A percentile compares a stretch with the other conserved stretches of the same genome.
phyloP scores from a whole-genome alignment of 2,888 invertebrate genomes.

The Chrysomela aeneicollis region DNA sequence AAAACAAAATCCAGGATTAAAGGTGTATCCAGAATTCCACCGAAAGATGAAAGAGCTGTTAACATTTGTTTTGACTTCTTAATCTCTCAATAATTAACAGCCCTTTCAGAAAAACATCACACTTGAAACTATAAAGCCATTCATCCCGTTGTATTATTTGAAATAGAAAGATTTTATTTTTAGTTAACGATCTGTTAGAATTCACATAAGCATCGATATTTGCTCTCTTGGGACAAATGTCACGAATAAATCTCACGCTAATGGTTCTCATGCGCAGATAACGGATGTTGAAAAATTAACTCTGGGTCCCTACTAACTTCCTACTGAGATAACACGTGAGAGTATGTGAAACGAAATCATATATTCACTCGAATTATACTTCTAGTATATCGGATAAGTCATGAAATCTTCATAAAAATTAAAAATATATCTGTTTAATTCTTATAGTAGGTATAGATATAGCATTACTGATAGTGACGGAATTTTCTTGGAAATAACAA shows the following conservation, averaged over 20 bases:
- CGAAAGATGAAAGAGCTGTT: constrained; percentile 28
- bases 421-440: too few species aligned
- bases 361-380: too few species aligned
- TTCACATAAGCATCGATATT: constrained; percentile 42
- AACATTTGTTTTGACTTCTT: constrained; percentile 31
- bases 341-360: too few species aligned
- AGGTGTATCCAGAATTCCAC: constrained; percentile 9
- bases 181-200: constrained; percentile 39
- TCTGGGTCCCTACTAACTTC: constrained; percentile 22
- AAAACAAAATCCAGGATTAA: background rate
- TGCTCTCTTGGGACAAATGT: constrained; percentile 49
- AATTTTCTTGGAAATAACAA: too few species aligned
- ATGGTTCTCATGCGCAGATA: constrained; percentile 42
- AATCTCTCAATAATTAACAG: constrained; percentile 31
- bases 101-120: constrained; percentile 32
- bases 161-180: constrained; percentile 34
- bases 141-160: constrained; percentile 13
- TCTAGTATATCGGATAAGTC: too few species aligned
- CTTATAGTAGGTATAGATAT: too few species aligned
- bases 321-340: constrained; percentile 11
- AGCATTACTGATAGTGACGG: too few species aligned
- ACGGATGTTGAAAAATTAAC: constrained; percentile 45
- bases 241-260: constrained; percentile 45
- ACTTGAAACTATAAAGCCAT: constrained; percentile 19
- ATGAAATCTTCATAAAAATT: too few species aligned